These are phyloP conservation scores for Perognathus longimembris DNA, from an alignment of 2,113 vertebrate species.

Conservation along the genomic window DNA sequence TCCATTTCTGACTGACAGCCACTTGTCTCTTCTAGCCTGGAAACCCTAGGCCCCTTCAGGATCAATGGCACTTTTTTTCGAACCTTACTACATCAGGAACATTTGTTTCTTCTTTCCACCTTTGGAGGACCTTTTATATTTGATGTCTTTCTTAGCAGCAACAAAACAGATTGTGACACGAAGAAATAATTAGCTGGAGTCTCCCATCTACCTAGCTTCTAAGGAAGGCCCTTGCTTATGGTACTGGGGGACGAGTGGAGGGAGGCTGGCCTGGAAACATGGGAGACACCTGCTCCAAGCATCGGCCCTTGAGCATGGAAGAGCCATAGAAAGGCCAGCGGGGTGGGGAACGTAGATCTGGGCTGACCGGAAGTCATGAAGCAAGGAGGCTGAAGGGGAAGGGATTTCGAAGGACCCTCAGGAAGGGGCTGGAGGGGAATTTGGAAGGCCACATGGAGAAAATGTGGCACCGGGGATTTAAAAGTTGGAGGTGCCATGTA, in stretches of 20 bases:
- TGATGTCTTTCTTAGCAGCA: not conserved
- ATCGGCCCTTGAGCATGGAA: not conserved
- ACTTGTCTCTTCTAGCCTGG: not conserved
- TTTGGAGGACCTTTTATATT: not conserved
- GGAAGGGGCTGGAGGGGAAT: not conserved
- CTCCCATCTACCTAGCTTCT: not conserved
- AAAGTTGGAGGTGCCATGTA: not conserved
- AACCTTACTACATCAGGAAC: not conserved
- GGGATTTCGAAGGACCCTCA: not conserved
- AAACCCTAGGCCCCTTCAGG: not conserved
- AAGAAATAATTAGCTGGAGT: not conserved
- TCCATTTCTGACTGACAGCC: too few relatives aligned
- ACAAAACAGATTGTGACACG: not conserved
- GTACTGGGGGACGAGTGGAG: not conserved
- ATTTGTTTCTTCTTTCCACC: not conserved
- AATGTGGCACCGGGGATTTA: not conserved
- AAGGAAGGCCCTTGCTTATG: not conserved
- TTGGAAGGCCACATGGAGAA: not conserved
- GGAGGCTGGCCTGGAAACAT: not conserved
- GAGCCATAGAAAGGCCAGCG: not conserved
- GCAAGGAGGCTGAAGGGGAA: not conserved
- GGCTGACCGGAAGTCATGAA: not conserved
- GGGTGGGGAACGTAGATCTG: not conserved
- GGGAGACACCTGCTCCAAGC: not conserved
- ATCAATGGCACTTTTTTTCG: not conserved